These are phyloP conservation scores for Megathymus violae DNA, from an alignment of 1,140 invertebrate species.

Conservation along the genomic window DNA sequence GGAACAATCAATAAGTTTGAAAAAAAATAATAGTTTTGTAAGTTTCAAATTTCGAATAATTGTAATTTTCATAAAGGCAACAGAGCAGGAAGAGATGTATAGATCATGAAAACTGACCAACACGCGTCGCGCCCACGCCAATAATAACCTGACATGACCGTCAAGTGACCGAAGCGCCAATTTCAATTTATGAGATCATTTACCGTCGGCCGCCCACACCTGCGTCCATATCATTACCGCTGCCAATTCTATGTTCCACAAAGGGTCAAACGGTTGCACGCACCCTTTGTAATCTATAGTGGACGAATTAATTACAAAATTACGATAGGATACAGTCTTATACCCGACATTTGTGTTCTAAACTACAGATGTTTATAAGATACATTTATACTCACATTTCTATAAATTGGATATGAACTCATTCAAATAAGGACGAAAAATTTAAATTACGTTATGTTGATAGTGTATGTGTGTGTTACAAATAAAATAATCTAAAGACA, in stretches of 20 bases:
- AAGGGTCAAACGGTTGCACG: slow-evolving; percentile 55
- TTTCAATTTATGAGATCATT: slow-evolving; percentile 54
- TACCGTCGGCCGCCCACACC: slow-evolving; percentile 48
- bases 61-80: too few species aligned
- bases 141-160: slow-evolving; percentile 9
- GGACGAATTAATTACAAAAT: slow-evolving; percentile 38
- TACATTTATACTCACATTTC: too few species aligned
- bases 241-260: slow-evolving; percentile 55
- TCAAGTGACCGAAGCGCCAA: neutral
- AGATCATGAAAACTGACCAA: too few species aligned
- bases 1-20: too few species aligned
- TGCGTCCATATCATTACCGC: slow-evolving; percentile 48
- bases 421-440: too few species aligned
- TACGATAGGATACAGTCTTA: slow-evolving; percentile 10
- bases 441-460: too few species aligned
- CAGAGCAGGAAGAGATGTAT: too few species aligned
- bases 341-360: neutral
- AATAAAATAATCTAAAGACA: too few species aligned
- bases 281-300: slow-evolving; percentile 34
- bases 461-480: too few species aligned
- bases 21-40: too few species aligned
- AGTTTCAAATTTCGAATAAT: too few species aligned
- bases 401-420: too few species aligned
- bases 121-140: neutral
- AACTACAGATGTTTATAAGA: neutral